phyloP scores from a whole-genome alignment of 2,888 invertebrate species.

The Pediacus dermestoides region DNA sequence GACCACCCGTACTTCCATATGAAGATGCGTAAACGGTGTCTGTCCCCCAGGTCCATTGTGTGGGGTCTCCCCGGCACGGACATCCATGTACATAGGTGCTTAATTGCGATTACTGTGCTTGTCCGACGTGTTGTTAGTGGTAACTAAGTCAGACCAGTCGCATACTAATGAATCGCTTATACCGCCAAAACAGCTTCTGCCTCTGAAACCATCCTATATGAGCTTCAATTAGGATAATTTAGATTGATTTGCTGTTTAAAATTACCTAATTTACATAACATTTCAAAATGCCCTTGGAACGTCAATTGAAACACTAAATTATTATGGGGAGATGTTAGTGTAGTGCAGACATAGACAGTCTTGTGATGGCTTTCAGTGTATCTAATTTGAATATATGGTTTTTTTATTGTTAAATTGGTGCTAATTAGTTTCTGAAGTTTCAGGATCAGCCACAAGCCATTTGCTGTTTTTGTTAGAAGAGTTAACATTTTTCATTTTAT shows the following conservation, averaged over 20 bases:
- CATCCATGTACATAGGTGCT: constrained; percentile 28
- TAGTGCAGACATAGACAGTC: too few relatives aligned
- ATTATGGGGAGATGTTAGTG: too few relatives aligned
- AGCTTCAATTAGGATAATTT: constrained; percentile 29
- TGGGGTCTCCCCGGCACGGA: constrained; percentile 23
- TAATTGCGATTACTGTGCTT: constrained; percentile 29
- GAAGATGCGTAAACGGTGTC: constrained; percentile 9
- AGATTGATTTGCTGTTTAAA: constrained; percentile 25
- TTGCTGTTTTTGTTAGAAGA: too few relatives aligned
- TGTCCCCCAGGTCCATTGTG: constrained; percentile 21
- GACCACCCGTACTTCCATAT: constrained; percentile 16
- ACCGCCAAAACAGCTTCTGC: constrained; percentile 23
- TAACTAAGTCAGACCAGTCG: constrained; percentile 23
- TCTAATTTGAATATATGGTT: too few relatives aligned
- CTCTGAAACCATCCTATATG: constrained; percentile 14
- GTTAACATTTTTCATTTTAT: too few relatives aligned
- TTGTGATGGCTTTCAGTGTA: too few relatives aligned
- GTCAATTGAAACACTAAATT: constrained; percentile 4
- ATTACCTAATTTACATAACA: constrained; percentile 18
- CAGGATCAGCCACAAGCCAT: too few relatives aligned
- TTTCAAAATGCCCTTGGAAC: constrained; percentile 13
- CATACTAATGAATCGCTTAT: constrained; percentile 28
- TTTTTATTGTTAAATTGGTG: too few relatives aligned
- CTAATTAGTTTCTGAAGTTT: too few relatives aligned
- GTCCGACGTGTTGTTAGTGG: constrained; percentile 28